Conservation (phyloP, 1,140 invertebrate species). For the Cylas formicarius region DNA sequence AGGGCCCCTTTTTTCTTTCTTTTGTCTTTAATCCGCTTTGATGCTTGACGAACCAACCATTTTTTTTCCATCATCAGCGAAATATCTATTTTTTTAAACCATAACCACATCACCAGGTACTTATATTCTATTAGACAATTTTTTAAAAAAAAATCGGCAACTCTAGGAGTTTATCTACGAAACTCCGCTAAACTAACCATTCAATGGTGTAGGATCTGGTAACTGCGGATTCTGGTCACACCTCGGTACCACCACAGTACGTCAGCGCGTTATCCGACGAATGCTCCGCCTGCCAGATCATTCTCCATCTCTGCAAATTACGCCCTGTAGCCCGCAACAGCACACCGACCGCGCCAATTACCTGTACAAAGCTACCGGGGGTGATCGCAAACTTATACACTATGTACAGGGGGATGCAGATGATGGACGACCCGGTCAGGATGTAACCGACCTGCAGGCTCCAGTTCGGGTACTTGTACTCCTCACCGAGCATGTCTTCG, state of each 20-base stretch:
- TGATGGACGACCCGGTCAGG: slow-evolving; percentile 84
- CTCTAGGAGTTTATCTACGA: too few relatives aligned
- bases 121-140: too few relatives aligned
- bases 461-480: slow-evolving; percentile 84
- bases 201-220: slow-evolving; percentile 36
- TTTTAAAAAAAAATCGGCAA: too few relatives aligned
- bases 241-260: slow-evolving; percentile 40
- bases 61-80: too few relatives aligned
- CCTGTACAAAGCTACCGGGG: slow-evolving; percentile 62
- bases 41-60: too few relatives aligned
- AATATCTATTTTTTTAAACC: too few relatives aligned
- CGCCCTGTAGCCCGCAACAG: neutral
- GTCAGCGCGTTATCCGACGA: slow-evolving; percentile 38
- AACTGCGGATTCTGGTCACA: slow-evolving; percentile 41
- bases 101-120: too few relatives aligned
- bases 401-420: slow-evolving; percentile 86
- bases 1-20: too few relatives aligned
- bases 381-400: slow-evolving; percentile 73
- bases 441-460: slow-evolving; percentile 85
- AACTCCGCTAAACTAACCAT: slow-evolving; percentile 42
- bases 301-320: slow-evolving; percentile 34
- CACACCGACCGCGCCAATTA: slow-evolving; percentile 35
- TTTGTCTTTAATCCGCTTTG: too few relatives aligned
- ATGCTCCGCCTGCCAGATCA: slow-evolving; percentile 40
- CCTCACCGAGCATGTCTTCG: slow-evolving; percentile 79